Evolutionary conservation across 1,140 invertebrate species (phyloP), one percentile per base, ranked within the genome.

Genomic region (Solenopsis invicta): DNA sequence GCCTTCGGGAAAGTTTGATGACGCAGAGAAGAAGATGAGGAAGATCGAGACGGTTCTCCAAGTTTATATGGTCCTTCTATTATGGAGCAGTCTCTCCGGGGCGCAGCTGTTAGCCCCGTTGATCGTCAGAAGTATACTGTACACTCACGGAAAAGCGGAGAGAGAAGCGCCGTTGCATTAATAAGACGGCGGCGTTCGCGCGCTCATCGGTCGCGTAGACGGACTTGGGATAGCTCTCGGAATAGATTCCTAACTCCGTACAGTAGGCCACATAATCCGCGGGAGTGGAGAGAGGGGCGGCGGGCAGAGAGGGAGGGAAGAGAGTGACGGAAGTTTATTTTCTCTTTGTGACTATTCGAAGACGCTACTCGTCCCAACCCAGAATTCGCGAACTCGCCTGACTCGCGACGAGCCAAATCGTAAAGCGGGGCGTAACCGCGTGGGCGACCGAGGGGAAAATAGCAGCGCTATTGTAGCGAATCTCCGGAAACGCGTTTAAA

Each of bases 151-250:
- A 91, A 87, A 86, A 87, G 90, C 13, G 24, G 48, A 61, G 69
- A 59, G 67, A 76, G 66, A 41, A 89, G 85, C 50, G 75, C 66
- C 87, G 72, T 84, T 86, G 91, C 93, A 94, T 94, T 94, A 94
- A 93, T 94, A 94, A 94, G 92, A 93, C 89, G 89, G 88, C 91
- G 89, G 87, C 13, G 62, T 37, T 45, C 24, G 59, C 75, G 75
- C 52, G 86, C 66, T 66, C 90, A 90, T 91, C 85, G 86, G 87
- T 85, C 78, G 69, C 87, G 77, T 91, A 86, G 90, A 92, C 89
- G 86, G 91, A 92, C 93, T 93, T 91, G 91, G 91, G 93, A 94
- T 91, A 93, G 92, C 87, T 92, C 94, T 91, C 76, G 93, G 90
- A 94, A 94, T 93, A 94, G 93, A 93, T 90, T 88, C 88, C 87